phyloP scores from a whole-genome alignment of 2,797 vertebrate species.

The Percopsis omiscomaycus region DNA sequence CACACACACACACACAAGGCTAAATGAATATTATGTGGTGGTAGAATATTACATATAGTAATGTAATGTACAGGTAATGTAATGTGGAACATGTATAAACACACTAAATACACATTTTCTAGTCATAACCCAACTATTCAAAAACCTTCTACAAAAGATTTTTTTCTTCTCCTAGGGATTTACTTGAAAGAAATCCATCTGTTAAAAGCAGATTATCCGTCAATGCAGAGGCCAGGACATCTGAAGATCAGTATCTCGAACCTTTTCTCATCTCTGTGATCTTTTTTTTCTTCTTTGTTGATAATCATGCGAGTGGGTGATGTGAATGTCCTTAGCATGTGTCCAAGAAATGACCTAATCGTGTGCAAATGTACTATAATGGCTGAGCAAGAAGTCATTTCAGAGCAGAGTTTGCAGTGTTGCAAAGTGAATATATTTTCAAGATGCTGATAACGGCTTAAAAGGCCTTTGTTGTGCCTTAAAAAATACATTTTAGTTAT shows the following conservation, averaged over 20 bases:
- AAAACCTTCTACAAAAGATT: constrained; percentile 1
- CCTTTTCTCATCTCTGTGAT: constrained; percentile 22
- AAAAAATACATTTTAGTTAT: too few species aligned
- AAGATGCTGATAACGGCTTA: too few species aligned
- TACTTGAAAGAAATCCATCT: constrained; percentile 1
- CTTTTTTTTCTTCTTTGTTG: constrained; percentile 25
- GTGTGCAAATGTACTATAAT: neutral
- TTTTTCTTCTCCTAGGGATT: constrained; percentile 20
- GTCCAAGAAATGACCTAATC: neutral
- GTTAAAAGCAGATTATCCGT: constrained; percentile 45
- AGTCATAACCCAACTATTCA: neutral
- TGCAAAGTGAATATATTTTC: neutral
- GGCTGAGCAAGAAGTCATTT: neutral
- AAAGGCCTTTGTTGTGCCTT: neutral
- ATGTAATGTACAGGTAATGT: constrained; percentile 13
- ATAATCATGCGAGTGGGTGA: constrained; percentile 3
- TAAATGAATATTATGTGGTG: constrained; percentile 7
- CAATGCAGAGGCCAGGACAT: constrained; percentile 9
- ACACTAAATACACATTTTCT: neutral
- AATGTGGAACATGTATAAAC: constrained; percentile 9
- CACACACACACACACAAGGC: neutral
- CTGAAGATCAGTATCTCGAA: constrained; percentile 14
- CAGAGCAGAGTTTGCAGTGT: neutral
- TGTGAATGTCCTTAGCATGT: neutral
- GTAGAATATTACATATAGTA: neutral